phyloP scores from a whole-genome alignment of 2,113 vertebrate genomes.

The Trichechus manatus region DNA sequence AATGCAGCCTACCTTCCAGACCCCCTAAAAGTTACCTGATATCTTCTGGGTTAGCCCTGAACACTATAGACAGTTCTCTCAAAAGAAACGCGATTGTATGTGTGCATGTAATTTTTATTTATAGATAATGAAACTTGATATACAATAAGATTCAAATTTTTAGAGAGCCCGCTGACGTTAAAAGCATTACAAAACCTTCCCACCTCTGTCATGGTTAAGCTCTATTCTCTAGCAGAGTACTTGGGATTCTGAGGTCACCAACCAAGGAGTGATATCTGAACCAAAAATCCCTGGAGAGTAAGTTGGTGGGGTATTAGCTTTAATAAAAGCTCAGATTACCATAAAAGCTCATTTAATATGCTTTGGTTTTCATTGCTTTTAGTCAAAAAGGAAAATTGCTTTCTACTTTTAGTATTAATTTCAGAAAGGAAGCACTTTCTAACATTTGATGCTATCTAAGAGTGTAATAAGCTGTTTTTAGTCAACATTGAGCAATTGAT shows the following conservation, averaged over 20 bases:
- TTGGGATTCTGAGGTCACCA: constrained; percentile 31
- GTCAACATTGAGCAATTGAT: neutral
- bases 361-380: constrained; percentile 59
- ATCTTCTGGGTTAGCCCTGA: constrained; percentile 37
- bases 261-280: neutral
- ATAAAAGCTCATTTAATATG: neutral
- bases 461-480: constrained; percentile 14
- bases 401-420: constrained; percentile 33
- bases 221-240: neutral
- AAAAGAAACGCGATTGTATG: constrained; percentile 34
- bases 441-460: neutral
- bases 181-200: constrained; percentile 40
- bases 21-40: neutral
- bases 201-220: neutral
- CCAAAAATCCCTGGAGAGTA: neutral
- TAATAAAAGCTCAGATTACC: neutral
- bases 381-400: constrained; percentile 11
- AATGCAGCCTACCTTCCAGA: neutral
- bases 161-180: neutral
- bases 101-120: constrained; percentile 59
- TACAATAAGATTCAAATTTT: constrained; percentile 51
- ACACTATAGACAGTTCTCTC: neutral
- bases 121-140: constrained; percentile 54
- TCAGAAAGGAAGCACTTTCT: constrained; percentile 12
- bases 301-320: neutral